Evolutionary conservation across 2,888 invertebrate species (phyloP).

Genomic region (Rhagium mordax): DNA sequence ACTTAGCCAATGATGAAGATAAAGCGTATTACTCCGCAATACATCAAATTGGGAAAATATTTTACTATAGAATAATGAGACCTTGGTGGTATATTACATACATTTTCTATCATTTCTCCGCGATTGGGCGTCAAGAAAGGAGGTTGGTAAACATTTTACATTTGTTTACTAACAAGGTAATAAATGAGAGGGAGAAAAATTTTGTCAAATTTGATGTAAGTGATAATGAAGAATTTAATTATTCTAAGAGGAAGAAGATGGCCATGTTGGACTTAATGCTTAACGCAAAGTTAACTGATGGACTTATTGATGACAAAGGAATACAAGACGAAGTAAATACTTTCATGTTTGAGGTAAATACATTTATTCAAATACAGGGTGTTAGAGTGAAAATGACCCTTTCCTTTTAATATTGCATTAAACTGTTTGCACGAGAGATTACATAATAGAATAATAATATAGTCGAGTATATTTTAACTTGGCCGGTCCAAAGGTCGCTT

Average conservation of each 20-base stretch:
- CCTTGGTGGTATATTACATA: constrained; percentile 56
- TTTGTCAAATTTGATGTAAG: constrained; percentile 51
- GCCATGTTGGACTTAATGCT: constrained; percentile 52
- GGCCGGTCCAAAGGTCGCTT: too few relatives aligned
- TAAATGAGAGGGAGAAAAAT: constrained; percentile 45
- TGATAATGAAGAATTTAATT: constrained; percentile 65
- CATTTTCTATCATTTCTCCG: constrained; percentile 41
- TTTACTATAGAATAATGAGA: constrained; percentile 48
- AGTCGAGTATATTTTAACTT: too few relatives aligned
- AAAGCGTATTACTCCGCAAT: constrained; percentile 50
- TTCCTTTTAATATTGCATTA: too few relatives aligned
- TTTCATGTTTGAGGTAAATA: constrained; percentile 63
- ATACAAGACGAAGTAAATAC: constrained; percentile 78
- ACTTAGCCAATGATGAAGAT: constrained; percentile 48
- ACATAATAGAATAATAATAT: too few relatives aligned
- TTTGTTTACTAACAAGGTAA: constrained; percentile 57
- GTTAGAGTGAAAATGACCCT: too few relatives aligned
- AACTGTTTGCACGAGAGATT: too few relatives aligned
- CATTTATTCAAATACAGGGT: background rate
- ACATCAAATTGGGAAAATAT: constrained; percentile 51
- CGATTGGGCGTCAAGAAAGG: constrained; percentile 43
- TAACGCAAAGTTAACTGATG: constrained; percentile 51
- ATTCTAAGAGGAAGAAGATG: constrained; percentile 66
- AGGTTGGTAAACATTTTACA: constrained; percentile 52
- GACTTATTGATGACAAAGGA: constrained; percentile 63